Percentiles rank a stretch among this genome's conserved stretches.
These are phyloP conservation scores for Montipora cactus DNA, from an alignment of 64 coral and sea anemone genomes.

Conservation along the genomic window DNA sequence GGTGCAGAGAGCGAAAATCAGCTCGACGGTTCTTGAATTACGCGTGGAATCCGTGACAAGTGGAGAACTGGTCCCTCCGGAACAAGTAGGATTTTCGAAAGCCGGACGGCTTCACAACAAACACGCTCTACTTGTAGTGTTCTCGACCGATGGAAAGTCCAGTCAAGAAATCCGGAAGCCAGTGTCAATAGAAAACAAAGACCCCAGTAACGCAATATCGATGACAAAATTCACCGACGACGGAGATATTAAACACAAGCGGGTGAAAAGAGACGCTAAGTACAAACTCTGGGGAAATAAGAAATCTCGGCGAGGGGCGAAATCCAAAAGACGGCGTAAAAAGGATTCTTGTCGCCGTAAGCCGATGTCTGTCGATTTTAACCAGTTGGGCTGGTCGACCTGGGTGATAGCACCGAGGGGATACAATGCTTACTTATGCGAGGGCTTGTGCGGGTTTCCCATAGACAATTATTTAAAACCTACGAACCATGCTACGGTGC, in stretches of 20 bases:
- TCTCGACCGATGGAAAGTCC: conserved; percentile 75
- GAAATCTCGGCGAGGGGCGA: conserved; percentile 34
- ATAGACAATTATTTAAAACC: conserved; percentile 86
- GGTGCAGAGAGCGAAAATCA: conserved; percentile 66
- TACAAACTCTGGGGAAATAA: conserved; percentile 3
- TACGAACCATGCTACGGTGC: conserved; percentile 94
- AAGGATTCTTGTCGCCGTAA: conserved; percentile 74
- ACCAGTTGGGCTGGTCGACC: conserved; percentile 84
- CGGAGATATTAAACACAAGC: conserved; percentile 1
- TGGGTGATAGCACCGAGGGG: conserved; percentile 91
- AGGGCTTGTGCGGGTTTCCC: conserved; percentile 90
- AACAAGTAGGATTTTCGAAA: conserved; percentile 87
- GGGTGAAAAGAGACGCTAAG: conserved; percentile 16
- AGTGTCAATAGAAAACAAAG: conserved; percentile 57
- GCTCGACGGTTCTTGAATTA: conserved; percentile 66
- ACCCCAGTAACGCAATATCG: conserved; percentile 74
- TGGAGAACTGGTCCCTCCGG: conserved; percentile 66
- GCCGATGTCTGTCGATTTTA: conserved; percentile 89
- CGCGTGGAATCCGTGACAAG: conserved; percentile 82
- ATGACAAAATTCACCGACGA: background rate
- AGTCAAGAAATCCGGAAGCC: conserved; percentile 48
- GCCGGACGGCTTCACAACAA: conserved; percentile 74
- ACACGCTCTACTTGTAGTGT: conserved; percentile 86
- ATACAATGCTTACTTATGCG: conserved; percentile 89
- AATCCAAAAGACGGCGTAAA: conserved; percentile 70